A percentile compares a stretch with the other conserved stretches of the same genome.
phyloP scores from a whole-genome alignment of 1,140 invertebrate species.

The Liolophura sinensis region DNA sequence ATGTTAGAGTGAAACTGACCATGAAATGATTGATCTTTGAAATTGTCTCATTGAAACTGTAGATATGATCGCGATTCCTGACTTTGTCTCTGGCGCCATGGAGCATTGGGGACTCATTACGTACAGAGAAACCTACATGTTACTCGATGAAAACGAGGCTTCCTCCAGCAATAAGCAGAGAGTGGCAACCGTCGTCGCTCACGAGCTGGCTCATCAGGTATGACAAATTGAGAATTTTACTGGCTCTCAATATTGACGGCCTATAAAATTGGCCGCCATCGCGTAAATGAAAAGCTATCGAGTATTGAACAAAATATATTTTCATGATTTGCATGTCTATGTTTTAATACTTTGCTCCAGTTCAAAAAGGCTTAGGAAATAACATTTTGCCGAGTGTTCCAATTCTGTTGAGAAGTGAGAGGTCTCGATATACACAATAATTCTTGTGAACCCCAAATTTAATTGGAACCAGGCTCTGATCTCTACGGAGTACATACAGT shows the following conservation, averaged over 20 bases:
- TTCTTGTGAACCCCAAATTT: too few relatives aligned
- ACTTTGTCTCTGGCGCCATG: constrained; percentile 57
- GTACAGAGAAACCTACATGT: constrained; percentile 62
- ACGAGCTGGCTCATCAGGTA: constrained; percentile 80
- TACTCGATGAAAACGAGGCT: constrained; percentile 75
- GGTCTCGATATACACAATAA: too few relatives aligned
- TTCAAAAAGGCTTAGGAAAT: too few relatives aligned
- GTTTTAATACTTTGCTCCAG: too few relatives aligned
- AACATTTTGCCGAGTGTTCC: too few relatives aligned
- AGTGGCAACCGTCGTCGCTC: constrained; percentile 83
- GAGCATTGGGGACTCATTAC: constrained; percentile 60
- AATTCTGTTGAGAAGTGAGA: too few relatives aligned
- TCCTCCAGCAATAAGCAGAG: constrained; percentile 77
- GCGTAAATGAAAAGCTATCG: neutral
- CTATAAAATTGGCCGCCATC: neutral
- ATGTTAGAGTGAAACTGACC: too few relatives aligned
- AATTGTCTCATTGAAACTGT: too few relatives aligned
- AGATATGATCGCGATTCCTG: constrained; percentile 58
- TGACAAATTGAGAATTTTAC: neutral
- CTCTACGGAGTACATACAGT: too few relatives aligned
- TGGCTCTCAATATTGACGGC: neutral
- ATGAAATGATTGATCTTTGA: too few relatives aligned
- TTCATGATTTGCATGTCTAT: neutral
- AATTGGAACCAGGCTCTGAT: too few relatives aligned
- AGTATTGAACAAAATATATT: neutral